Evolutionary conservation across 2,113 vertebrate genomes (phyloP).

Genomic region (Physeter macrocephalus): DNA sequence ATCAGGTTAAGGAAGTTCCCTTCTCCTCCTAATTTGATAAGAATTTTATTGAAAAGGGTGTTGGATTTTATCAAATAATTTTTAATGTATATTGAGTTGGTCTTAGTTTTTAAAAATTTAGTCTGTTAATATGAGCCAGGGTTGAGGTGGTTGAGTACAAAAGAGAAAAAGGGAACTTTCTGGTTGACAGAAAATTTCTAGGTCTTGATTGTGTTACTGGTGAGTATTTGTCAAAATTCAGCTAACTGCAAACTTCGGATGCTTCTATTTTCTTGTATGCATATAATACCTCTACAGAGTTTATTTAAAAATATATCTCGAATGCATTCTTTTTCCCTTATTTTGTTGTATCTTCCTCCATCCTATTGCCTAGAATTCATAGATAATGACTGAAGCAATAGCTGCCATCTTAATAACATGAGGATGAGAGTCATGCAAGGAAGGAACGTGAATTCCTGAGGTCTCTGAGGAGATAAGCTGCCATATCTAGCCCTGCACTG

Average conservation of each 20-base stretch:
- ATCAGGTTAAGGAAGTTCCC: not conserved
- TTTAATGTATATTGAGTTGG: not conserved
- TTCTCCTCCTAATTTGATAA: not conserved
- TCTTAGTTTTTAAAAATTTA: not conserved
- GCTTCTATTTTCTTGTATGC: not conserved
- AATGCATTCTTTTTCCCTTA: not conserved
- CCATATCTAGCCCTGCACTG: not conserved
- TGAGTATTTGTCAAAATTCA: not conserved
- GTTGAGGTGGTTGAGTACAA: not conserved
- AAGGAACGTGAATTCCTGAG: not conserved
- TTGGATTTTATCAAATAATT: not conserved
- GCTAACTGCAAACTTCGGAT: not conserved
- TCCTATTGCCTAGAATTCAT: not conserved
- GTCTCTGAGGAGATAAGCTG: not conserved
- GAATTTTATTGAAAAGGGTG: not conserved
- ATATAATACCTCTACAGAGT: not conserved
- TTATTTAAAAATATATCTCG: not conserved
- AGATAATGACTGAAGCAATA: not conserved
- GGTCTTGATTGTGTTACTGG: not conserved
- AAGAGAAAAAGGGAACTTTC: not conserved
- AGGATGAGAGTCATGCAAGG: not conserved
- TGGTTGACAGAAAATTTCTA: not conserved
- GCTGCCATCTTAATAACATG: not conserved
- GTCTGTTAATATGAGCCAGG: not conserved
- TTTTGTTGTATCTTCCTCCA: not conserved